Evolutionary conservation across 2,797 vertebrate genomes (phyloP).

Genomic region (Argentina silus): DNA sequence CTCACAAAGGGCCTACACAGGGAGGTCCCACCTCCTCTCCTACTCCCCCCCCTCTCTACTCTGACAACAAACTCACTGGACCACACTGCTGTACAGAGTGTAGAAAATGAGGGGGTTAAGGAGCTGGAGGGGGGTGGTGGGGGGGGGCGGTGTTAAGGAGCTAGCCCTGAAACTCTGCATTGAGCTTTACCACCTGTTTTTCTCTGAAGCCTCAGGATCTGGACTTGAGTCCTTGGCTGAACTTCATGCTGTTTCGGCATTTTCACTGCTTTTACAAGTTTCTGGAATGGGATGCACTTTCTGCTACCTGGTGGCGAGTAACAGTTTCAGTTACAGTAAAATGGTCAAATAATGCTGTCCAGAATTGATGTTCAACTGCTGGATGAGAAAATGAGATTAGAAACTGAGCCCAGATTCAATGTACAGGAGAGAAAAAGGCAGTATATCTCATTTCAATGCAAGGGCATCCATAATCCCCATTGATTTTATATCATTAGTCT

Average conservation of each 20-base stretch:
- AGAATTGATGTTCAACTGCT: slow-evolving; percentile 50
- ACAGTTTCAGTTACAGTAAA: slow-evolving; percentile 58
- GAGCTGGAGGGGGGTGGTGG: slow-evolving; percentile 14
- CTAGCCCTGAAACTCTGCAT: neutral
- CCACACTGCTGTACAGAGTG: slow-evolving; percentile 46
- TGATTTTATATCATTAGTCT: too few species aligned
- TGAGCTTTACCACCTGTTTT: slow-evolving; percentile 8
- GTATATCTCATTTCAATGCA: too few species aligned
- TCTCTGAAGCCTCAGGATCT: neutral
- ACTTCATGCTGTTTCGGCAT: neutral
- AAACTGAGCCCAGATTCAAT: too few species aligned
- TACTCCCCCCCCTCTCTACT: slow-evolving; percentile 16
- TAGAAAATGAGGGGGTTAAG: slow-evolving; percentile 45
- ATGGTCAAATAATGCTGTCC: slow-evolving; percentile 36
- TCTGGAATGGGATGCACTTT: slow-evolving; percentile 7
- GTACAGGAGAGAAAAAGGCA: too few species aligned
- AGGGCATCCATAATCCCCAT: too few species aligned
- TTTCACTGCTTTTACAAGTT: slow-evolving; percentile 14
- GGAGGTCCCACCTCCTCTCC: slow-evolving; percentile 30
- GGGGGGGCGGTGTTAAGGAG: neutral
- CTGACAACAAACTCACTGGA: neutral
- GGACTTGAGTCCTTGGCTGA: neutral
- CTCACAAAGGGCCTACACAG: slow-evolving; percentile 48
- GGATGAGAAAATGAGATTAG: too few species aligned
- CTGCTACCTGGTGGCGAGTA: neutral